Evolutionary conservation across 2,797 vertebrate genomes (phyloP), one percentile per base, ranked within the genome.

Genomic region (Hypotaenidia philippensis): DNA sequence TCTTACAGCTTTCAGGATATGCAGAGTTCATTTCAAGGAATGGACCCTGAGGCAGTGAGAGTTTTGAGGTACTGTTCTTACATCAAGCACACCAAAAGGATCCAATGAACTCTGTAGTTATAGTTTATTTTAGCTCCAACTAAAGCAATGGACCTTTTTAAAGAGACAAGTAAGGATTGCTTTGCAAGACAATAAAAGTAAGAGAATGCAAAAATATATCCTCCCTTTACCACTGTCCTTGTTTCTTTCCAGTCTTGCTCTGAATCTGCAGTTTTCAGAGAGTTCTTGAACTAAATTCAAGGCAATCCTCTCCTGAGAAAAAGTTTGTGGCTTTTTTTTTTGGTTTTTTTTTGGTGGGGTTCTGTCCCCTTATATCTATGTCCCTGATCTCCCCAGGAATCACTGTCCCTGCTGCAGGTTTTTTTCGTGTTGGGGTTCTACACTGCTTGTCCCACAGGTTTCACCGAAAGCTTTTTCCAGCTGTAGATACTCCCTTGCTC

Each of bases 31-130:
- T 74, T 82, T 64, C 56, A 89, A 16, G 27, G 44, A 83, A 74
- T 1, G 5, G 18, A 92, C 10, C 7, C 3, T 40, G 50, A 89
- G 26, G 55, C 77, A 79, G 47, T 1, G 0, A 87, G 47, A 68
- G 49, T 79, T 94, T 93, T 87, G 78, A 91, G 78, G 40, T 32
- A 45, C 34, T 89, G 16, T 87, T 94, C 52, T 77, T 85, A 84
- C 2, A 3, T 44, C 22, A 80, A 80, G 49, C 12, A 38, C 0
- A 3, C 31, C 57, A 89, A 84, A 90, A 82, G 9, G 7, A 56
- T 34, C 18, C 32, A 82, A 15, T 9, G 16, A 70, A 74, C 49
- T 59, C 44, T 74, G 56, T 76, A 87, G 36, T 89, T 87, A 41
- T 6, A 72, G 70, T 79, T 70, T 93, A 82, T 84, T 95, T 94